Percentiles rank a stretch among this genome's conserved stretches.
These are phyloP conservation scores for Alauda arvensis DNA, from an alignment of 2,797 vertebrate species.

Conservation along the genomic window DNA sequence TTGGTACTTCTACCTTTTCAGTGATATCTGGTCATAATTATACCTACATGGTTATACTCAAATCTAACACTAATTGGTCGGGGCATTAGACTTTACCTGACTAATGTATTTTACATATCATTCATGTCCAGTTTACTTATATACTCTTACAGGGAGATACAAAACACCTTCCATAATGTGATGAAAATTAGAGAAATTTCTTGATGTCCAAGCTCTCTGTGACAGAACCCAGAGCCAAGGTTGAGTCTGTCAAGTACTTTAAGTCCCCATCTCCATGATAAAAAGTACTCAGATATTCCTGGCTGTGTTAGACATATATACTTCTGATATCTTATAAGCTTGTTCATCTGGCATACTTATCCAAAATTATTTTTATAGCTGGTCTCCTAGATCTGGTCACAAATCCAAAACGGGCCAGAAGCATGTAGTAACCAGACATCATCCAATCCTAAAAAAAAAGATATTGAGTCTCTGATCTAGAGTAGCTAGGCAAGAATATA, in stretches of 20 bases:
- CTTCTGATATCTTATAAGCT: background rate
- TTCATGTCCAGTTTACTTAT: background rate
- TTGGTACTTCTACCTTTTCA: background rate
- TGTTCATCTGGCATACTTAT: background rate
- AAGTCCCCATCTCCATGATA: background rate
- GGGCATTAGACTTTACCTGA: background rate
- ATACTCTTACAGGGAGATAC: background rate
- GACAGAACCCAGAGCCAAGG: background rate
- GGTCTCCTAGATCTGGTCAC: background rate
- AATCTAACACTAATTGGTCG: fast-evolving
- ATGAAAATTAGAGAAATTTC: background rate
- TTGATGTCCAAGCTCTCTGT: background rate
- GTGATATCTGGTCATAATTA: background rate
- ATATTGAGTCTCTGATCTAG: background rate
- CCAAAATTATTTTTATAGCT: background rate
- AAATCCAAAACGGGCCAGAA: background rate
- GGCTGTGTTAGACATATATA: background rate
- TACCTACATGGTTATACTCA: background rate
- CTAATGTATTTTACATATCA: background rate
- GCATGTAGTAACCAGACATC: background rate
- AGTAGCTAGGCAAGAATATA: background rate
- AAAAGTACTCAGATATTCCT: background rate
- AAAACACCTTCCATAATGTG: background rate
- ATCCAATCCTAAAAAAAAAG: background rate
- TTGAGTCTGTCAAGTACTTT: background rate